Percentiles rank a stretch among this genome's conserved stretches.
Conservation (phyloP, 2,888 invertebrate genomes). For the Parasteatoda lunata region DNA sequence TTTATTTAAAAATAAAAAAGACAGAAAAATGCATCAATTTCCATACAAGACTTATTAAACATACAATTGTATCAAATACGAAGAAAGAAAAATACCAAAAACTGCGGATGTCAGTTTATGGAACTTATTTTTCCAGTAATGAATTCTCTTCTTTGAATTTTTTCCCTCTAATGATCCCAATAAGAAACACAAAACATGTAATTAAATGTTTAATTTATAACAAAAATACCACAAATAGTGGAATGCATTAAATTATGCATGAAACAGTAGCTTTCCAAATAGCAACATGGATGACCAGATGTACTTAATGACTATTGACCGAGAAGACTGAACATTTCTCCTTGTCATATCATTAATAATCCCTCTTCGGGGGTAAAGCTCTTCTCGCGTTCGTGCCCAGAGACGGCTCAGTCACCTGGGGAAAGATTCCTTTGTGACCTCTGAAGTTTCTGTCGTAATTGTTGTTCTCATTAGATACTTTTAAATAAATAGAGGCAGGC, state of each 20-base stretch:
- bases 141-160: too few relatives aligned
- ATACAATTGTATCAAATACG: too few relatives aligned
- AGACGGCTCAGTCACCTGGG: constrained; percentile 33
- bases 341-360: constrained; percentile 51
- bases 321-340: constrained; percentile 45
- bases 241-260: constrained; percentile 26
- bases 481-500: constrained; percentile 27
- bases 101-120: too few relatives aligned
- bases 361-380: not conserved
- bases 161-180: too few relatives aligned
- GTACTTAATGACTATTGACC: constrained; percentile 61
- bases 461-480: constrained; percentile 31
- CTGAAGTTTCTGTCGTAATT: constrained; percentile 16
- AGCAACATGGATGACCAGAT: constrained; percentile 44
- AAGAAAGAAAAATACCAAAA: too few relatives aligned
- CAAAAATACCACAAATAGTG: not conserved
- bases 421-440: not conserved
- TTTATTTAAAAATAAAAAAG: too few relatives aligned
- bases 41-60: too few relatives aligned
- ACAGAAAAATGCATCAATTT: too few relatives aligned
- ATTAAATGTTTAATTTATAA: too few relatives aligned
- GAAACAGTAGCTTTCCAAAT: constrained; percentile 34
- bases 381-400: not conserved
- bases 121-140: too few relatives aligned
- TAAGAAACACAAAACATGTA: too few relatives aligned